phyloP scores from a whole-genome alignment of 2,797 vertebrate genomes.

The Premnoplex brunnescens region DNA sequence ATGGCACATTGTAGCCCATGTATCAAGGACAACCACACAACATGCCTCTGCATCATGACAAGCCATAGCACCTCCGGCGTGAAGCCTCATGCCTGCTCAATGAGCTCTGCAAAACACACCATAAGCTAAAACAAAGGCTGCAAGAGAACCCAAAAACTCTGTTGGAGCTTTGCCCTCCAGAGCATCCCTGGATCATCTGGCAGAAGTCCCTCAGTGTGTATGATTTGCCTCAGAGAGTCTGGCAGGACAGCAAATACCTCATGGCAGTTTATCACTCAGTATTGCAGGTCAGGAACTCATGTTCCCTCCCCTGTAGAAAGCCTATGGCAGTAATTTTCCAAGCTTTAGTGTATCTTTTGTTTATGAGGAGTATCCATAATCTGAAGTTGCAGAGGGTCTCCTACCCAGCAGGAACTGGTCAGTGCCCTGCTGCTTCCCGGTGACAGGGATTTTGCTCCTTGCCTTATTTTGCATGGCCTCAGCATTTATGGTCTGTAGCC shows the following conservation, averaged over 20 bases:
- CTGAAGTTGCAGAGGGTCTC: neutral
- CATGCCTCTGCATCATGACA: neutral
- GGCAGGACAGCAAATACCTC: neutral
- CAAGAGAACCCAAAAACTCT: neutral
- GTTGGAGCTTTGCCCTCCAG: neutral
- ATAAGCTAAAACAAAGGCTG: neutral
- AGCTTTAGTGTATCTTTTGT: neutral
- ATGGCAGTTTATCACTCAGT: neutral
- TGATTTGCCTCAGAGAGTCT: neutral
- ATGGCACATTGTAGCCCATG: neutral
- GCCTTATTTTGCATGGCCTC: neutral
- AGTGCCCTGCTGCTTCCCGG: neutral
- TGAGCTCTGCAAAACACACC: neutral
- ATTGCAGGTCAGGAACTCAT: neutral
- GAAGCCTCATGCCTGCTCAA: neutral
- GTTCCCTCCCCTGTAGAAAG: neutral
- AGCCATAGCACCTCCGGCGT: neutral
- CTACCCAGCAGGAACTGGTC: neutral
- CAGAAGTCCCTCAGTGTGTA: neutral
- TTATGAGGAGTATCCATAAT: neutral
- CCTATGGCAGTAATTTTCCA: neutral
- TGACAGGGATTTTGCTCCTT: constrained; percentile 3
- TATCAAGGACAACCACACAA: neutral
- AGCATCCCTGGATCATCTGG: neutral
- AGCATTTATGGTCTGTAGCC: constrained; percentile 1